These are phyloP conservation scores for Oasisia sp. DNA, from an alignment of 2,888 invertebrate species.

Conservation along the genomic window DNA sequence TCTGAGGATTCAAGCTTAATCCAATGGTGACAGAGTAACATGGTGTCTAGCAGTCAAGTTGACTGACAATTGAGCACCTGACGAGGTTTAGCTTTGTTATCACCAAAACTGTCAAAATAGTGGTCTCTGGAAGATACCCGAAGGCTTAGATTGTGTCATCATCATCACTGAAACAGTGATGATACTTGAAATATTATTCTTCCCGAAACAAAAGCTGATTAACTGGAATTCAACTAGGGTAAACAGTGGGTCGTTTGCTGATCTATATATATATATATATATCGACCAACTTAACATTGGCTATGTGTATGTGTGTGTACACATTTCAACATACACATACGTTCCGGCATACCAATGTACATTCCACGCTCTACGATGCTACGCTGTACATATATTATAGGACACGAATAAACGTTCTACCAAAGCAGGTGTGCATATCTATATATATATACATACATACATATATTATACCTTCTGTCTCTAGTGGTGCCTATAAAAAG, in stretches of 20 bases:
- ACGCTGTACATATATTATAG: slow-evolving; percentile 17
- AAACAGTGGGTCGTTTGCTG: not conserved
- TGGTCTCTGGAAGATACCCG: too few species aligned
- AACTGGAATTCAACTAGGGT: not conserved
- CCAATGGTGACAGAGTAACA: not conserved
- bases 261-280: not conserved
- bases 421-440: slow-evolving; percentile 3
- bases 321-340: slow-evolving; percentile 17
- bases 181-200: not conserved
- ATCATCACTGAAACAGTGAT: not conserved
- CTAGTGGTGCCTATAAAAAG: not conserved
- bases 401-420: not conserved
- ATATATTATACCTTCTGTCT: slow-evolving; percentile 17
- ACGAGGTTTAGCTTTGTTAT: not conserved
- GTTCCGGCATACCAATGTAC: not conserved
- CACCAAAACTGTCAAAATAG: too few species aligned
- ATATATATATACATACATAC: slow-evolving; percentile 14
- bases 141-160: too few species aligned
- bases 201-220: not conserved
- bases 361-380: not conserved
- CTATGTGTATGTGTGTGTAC: slow-evolving; percentile 5
- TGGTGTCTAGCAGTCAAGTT: not conserved
- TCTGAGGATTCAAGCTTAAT: not conserved
- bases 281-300: not conserved
- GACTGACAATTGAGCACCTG: not conserved